phyloP scores from a whole-genome alignment of 2,888 invertebrate species.

The Pachymerium ferrugineum region DNA sequence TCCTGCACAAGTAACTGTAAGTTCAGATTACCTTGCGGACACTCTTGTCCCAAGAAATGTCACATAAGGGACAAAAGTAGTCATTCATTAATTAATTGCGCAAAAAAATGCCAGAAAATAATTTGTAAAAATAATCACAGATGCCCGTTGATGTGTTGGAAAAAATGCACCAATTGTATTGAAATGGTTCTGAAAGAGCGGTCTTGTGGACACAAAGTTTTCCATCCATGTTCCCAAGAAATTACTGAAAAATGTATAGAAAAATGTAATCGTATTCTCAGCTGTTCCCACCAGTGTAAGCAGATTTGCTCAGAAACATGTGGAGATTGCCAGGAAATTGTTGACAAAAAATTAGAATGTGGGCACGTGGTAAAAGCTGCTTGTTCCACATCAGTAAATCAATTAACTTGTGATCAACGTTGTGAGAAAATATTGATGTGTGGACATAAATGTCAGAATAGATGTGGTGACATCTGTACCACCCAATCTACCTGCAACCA shows the following conservation, averaged over 20 bases:
- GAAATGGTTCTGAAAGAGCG: conserved; percentile 37
- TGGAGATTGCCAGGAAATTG: conserved; percentile 14
- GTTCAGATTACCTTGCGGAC: conserved; percentile 43
- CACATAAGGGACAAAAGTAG: conserved; percentile 1
- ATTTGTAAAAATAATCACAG: conserved; percentile 53
- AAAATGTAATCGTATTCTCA: too few species aligned
- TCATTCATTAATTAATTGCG: neutral
- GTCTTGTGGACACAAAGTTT: conserved; percentile 42
- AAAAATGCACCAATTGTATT: conserved; percentile 42
- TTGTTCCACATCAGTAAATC: neutral
- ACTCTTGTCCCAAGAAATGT: conserved; percentile 35
- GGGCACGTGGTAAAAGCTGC: conserved; percentile 38
- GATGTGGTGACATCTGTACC: conserved; percentile 41
- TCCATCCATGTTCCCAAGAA: conserved; percentile 1
- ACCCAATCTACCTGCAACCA: conserved; percentile 27
- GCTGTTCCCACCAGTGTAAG: too few species aligned
- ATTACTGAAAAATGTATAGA: neutral
- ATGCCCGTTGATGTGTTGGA: conserved; percentile 53
- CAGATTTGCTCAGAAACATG: conserved; percentile 53
- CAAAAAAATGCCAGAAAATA: conserved; percentile 40
- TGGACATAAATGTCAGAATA: conserved; percentile 40
- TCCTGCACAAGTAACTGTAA: conserved; percentile 42
- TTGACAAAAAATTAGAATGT: conserved; percentile 41
- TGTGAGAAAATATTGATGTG: conserved; percentile 37
- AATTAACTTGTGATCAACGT: neutral